Conservation (phyloP, 1,140 invertebrate genomes). For the Scylla paramamosain region DNA sequence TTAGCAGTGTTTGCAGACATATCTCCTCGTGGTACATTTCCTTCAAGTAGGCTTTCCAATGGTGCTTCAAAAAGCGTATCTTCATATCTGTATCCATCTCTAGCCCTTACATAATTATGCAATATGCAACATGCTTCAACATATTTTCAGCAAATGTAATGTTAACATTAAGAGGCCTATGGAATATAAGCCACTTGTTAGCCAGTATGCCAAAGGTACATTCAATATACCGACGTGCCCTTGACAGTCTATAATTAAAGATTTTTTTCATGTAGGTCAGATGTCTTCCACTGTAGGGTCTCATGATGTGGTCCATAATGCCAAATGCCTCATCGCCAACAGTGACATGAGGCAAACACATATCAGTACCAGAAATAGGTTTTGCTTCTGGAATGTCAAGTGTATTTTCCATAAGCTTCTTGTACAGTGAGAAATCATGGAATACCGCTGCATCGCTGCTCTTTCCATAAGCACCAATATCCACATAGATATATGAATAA, state of each 20-base stretch:
- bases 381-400: conserved; percentile 21
- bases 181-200: conserved; percentile 41
- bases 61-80: conserved; percentile 34
- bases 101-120: background rate
- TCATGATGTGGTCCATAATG: conserved; percentile 10
- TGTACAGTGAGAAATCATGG: conserved; percentile 41
- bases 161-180: conserved; percentile 26
- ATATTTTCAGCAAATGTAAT: conserved; percentile 2
- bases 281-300: background rate
- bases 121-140: conserved; percentile 26
- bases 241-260: conserved; percentile 27
- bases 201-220: conserved; percentile 28
- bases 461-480: conserved; percentile 53
- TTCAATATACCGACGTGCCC: conserved; percentile 36
- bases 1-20: background rate
- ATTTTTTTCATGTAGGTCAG: conserved; percentile 11
- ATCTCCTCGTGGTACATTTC: conserved; percentile 16
- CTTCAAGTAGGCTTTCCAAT: background rate
- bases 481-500: conserved; percentile 54
- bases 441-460: conserved; percentile 56
- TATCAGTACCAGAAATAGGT: conserved; percentile 6
- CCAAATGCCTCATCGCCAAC: conserved; percentile 18
- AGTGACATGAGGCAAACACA: background rate
- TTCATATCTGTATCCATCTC: background rate
- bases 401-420: conserved; percentile 36